Evolutionary conservation across 1,140 invertebrate genomes (phyloP), one percentile per base, ranked within the genome.

Genomic region (Lutraria rhynchaena): DNA sequence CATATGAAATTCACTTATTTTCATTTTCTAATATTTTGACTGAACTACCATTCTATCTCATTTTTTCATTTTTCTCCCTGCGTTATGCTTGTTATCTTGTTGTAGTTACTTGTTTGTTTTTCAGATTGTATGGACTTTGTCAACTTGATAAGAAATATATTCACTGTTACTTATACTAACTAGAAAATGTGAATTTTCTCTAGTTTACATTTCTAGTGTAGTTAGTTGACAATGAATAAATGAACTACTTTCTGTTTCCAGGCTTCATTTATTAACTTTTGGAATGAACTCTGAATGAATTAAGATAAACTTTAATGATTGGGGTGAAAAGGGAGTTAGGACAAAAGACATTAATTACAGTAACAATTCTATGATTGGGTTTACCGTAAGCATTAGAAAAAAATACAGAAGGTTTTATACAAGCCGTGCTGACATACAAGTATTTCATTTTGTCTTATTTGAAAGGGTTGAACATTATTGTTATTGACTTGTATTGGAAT

Each of bases 121-220:
- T n/a, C n/a, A n/a, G n/a, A n/a, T n/a, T n/a, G n/a, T n/a, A n/a
- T n/a, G n/a, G n/a, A n/a, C n/a, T n/a, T n/a, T n/a, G n/a, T n/a
- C n/a, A n/a, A n/a, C n/a, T n/a, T n/a, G n/a, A n/a, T n/a, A n/a
- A n/a, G n/a, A n/a, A n/a, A 41, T 41, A 41, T 41, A 31, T 67
- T 67, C 63, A 67, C 49, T 67, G 63, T 67, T 67, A 67, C 41
- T 49, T 67, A 41, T 27, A 67, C 63, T 67, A 67, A 29, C 41
- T 49, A 19, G 63, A 46, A 67, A 51, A 41, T 67, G 63, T 67
- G 49, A 67, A 22, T 19, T 1, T 27, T 5, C 41, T 49, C 15
- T 24, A 67, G 41, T 4, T 67, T 67, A 67, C 63, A 49, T 41
- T 67, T 67, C 63, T 67, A 17, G 63, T 31, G 37, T 67, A 49